phyloP scores from a whole-genome alignment of 2,113 vertebrate genomes.

The Triplophysa dalaica region DNA sequence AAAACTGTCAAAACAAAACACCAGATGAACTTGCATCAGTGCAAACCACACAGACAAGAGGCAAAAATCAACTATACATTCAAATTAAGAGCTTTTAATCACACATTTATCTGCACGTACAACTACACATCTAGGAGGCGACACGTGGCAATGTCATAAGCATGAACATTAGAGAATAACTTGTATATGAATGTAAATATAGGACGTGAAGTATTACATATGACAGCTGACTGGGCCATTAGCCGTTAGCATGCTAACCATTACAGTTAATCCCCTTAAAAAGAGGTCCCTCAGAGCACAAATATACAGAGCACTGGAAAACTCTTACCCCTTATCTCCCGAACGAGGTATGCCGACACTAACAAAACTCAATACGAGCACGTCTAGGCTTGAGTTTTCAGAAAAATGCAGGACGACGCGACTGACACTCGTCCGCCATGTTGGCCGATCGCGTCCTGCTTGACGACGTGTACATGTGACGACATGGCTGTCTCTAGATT shows the following conservation, averaged over 20 bases:
- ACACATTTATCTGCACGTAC: background rate
- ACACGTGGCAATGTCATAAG: background rate
- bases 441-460: constrained; percentile 84
- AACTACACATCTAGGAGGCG: background rate
- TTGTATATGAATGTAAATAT: background rate
- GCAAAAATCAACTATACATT: background rate
- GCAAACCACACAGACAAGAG: background rate
- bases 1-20: constrained; percentile 30
- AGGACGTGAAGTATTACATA: constrained; percentile 10
- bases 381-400: constrained; percentile 61
- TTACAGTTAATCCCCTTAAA: constrained; percentile 11
- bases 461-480: constrained; percentile 84
- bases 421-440: constrained; percentile 79
- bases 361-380: constrained; percentile 51
- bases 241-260: constrained; percentile 58
- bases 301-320: background rate
- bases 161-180: background rate
- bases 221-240: constrained; percentile 45
- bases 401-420: constrained; percentile 70
- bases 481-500: constrained; percentile 65
- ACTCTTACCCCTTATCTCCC: constrained; percentile 19
- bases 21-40: background rate
- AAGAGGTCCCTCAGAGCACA: background rate
- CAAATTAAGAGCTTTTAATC: background rate
- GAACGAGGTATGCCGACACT: constrained; percentile 33